Evolutionary conservation across 2,888 invertebrate species (phyloP), one percentile per base, ranked within the genome.

Genomic region (Chalcosyrphus nemorum): DNA sequence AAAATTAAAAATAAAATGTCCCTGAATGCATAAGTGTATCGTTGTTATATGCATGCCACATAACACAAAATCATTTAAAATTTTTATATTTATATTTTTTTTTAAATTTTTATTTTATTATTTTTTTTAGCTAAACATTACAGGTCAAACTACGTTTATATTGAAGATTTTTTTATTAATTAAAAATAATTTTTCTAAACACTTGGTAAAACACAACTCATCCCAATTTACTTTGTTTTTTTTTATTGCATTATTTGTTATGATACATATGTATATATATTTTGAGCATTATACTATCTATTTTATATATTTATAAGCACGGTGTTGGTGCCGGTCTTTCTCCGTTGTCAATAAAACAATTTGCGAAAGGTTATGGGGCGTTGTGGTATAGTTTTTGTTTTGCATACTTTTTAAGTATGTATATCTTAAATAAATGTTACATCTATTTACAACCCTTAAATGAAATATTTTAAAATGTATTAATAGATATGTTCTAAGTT

Each of bases 371-470:
- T 65, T 17, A 27, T 21, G 63, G 70, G 74, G 74, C 19, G 56
- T 68, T 70, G 56, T 52, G 41, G 19, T n/a, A n/a, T n/a, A n/a
- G 27, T 11, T 29, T 4, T 5, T 32, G 6, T 29, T 47, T 66
- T 52, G 13, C 7, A 78, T 84, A 84, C 84, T 80, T 84, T 84
- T 80, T 21, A 84, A 84, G 84, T 84, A 84, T 80, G 84, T 84
- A 84, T 80, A 29, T 52, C 61, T 70, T 45, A 59, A 38, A 52
- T 63, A 77, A 68, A 61, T 74, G 54, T 78, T 84, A 84, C 63
- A 24, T 70, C 63, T 78, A 80, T 80, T 29, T 84, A 84, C 84
- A 84, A 84, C 84, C 84, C 52, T 84, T 80, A 80, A 84, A 70
- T 80, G 50, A 71, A 76, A 70, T 71, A 50, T 54, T 1, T 63